Base-by-base conservation (phyloP, 92 coral and sea anemone genomes). In the Micromussa lordhowensis region DNA sequence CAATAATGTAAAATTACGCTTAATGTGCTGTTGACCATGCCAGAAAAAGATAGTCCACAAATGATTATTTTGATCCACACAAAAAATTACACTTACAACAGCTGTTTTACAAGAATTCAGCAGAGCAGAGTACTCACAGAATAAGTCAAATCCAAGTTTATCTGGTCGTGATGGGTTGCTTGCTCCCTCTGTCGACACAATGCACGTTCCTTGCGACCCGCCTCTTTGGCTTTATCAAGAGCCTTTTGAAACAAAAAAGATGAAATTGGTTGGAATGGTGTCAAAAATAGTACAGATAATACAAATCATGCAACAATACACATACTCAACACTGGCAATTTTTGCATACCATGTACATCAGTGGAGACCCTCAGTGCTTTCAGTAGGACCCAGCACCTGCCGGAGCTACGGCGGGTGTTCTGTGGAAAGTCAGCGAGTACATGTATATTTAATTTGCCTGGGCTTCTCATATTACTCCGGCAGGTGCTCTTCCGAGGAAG, bases 121-220 rank as follows among this genome's bases (percentile, higher is more conserved):
- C 64, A 12, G 12, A 61, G 51, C 54, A 15, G 11, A 18, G 44
- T 58, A 91, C 99, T 93, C 81, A 97, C 99, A 73, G 99, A 97
- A 83, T 97, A 97, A 7, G 99, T 97, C 32, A 97, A 92, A 78
- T 97, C 99, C 55, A 97, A 91, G 88, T 97, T 97, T 78, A 97
- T 96, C 58, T 97, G 99, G 70, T 97, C 99, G 63, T 97, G 92
- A 12, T 96, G 93, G 4, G 99, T 89, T 8, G 98, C 93, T 79
- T 97, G 99, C 83, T 97, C 99, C 59, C 98, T 88, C 86, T 97
- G 99, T 44, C 98, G 91, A 85, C 99, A 97, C 68, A 97, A 75
- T 6, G 99, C 96, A 34, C 99, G 91, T 69, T 97, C 99, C 68
- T 97, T 97, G n/a, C 99, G 88, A 1, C 99, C 99, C 7, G 99